Base-by-base conservation (phyloP, 1,140 invertebrate species). In the Pseudomyrmex cubaensis region DNA sequence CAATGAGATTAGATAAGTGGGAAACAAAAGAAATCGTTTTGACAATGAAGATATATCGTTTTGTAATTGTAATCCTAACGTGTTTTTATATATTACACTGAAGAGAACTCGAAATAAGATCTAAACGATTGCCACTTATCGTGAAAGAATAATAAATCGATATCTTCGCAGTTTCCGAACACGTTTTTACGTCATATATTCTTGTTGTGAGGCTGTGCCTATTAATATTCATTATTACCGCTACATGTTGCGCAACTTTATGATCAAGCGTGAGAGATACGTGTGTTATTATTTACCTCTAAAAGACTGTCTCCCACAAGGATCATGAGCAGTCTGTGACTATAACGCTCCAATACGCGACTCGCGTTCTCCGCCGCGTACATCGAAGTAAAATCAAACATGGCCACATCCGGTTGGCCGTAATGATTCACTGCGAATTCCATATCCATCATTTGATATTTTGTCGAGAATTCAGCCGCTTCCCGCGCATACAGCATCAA, bases 381-480 rank as follows among this genome's bases (percentile, higher is more conserved):
- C 97, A 99, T 99, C 0, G 98, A 99, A 0, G 99, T 99, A 92
- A 99, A 99, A 94, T 99, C 99, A 94, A 99, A 99, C 96, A 99
- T 98, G n/a, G 99, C 98, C 0, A 99, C 98, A 94, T 99, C 99
- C 2, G 98, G 97, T 92, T 99, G 98, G 1, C 98, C 98, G 92
- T 99, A 99, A 94, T 99, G 98, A 95, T 99, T 99, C 0, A 99
- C 97, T 1, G 99, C 99, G 95, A 99, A 99, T 92, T 99, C 98
- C 80, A 98, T 95, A 84, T 97, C 95, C 50, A 98, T 97, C 94
- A 99, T 96, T 92, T 98, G 96, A 92, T 98, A 97, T 92, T 98
- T 96, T 0, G 99, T 99, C 5, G 98, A 98, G 95, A 99, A 99
- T 91, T 99, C 96, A 0, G 99, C 99, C 0, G 99, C 99, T 93